Percentiles rank a stretch among this genome's conserved stretches.
phyloP scores from a whole-genome alignment of 1,140 invertebrate genomes.

The Bradynema listronoti region DNA sequence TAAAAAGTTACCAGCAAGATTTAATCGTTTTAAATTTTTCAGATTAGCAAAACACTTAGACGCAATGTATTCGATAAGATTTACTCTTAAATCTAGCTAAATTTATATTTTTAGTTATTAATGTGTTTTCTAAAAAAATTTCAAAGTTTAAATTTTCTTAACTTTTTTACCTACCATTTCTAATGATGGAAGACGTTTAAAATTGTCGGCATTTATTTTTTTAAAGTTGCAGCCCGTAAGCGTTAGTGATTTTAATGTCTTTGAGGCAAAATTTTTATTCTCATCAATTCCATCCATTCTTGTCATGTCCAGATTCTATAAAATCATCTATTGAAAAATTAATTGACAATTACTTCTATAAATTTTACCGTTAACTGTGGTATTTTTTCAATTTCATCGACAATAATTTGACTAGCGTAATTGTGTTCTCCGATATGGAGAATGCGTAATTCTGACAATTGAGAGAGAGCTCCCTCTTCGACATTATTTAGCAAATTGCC shows the following conservation, averaged over 20 bases:
- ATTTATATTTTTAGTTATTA: too few species aligned
- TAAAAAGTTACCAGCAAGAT: slow-evolving; percentile 19
- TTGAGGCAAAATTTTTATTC: slow-evolving; percentile 19
- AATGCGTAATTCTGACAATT: slow-evolving; percentile 29
- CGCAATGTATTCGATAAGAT: slow-evolving; percentile 32
- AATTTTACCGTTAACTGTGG: slow-evolving; percentile 22
- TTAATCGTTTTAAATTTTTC: slow-evolving; percentile 28
- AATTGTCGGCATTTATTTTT: slow-evolving; percentile 15
- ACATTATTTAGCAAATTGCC: slow-evolving; percentile 36
- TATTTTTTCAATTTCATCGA: slow-evolving; percentile 31
- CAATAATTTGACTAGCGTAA: slow-evolving; percentile 33
- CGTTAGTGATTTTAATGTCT: slow-evolving; percentile 18
- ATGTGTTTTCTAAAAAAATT: too few species aligned
- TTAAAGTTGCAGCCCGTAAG: slow-evolving; percentile 33
- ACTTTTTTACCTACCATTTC: slow-evolving; percentile 20
- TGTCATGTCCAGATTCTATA: slow-evolving; percentile 34
- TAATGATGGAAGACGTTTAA: slow-evolving; percentile 14
- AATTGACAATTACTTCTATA: slow-evolving; percentile 11
- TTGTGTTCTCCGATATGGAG: slow-evolving; percentile 47
- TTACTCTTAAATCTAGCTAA: slow-evolving; percentile 34
- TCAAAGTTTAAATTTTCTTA: too few species aligned
- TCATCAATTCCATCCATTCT: slow-evolving; percentile 34
- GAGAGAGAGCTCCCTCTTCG: slow-evolving; percentile 28
- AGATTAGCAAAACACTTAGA: slow-evolving; percentile 14
- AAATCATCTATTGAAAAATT: slow-evolving; percentile 11